A percentile compares a stretch with the other conserved stretches of the same genome.
Evolutionary conservation across 2,888 invertebrate species (phyloP).

Genomic region (Mactromeris polynyma): DNA sequence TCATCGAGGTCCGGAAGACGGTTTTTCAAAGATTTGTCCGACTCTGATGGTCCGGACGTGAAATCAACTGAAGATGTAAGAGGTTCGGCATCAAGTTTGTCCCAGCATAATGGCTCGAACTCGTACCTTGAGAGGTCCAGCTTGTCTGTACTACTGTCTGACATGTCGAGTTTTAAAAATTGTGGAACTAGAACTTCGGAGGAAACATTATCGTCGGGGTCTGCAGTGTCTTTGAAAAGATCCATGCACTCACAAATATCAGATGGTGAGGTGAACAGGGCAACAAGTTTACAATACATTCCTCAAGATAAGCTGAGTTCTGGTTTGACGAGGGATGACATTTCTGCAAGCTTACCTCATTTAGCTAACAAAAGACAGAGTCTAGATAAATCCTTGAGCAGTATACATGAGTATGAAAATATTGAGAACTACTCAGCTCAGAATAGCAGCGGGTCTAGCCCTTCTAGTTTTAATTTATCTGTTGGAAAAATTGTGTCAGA

Average conservation of each 20-base stretch:
- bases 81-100: slow-evolving; percentile 20
- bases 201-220: slow-evolving; percentile 54
- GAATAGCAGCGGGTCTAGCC: slow-evolving; percentile 19
- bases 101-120: slow-evolving; percentile 33
- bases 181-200: slow-evolving; percentile 48
- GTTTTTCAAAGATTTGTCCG: slow-evolving; percentile 59
- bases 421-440: slow-evolving; percentile 42
- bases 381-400: slow-evolving; percentile 25
- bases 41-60: slow-evolving; percentile 15
- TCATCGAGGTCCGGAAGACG: slow-evolving; percentile 48
- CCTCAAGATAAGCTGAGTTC: background rate
- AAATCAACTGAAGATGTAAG: slow-evolving; percentile 35
- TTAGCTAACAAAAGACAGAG: background rate
- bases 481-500: slow-evolving; percentile 46
- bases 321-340: background rate
- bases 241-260: slow-evolving; percentile 1
- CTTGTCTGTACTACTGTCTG: slow-evolving; percentile 59
- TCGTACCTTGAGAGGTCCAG: slow-evolving; percentile 59
- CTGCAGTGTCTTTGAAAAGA: slow-evolving; percentile 42
- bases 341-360: slow-evolving; percentile 25
- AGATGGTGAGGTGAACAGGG: slow-evolving; percentile 23
- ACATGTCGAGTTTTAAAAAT: slow-evolving; percentile 59
- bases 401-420: slow-evolving; percentile 58
- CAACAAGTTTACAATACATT: slow-evolving; percentile 52
- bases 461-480: slow-evolving; percentile 26